Conservation (phyloP, 2,888 invertebrate species). For the Uropetala carovei region DNA sequence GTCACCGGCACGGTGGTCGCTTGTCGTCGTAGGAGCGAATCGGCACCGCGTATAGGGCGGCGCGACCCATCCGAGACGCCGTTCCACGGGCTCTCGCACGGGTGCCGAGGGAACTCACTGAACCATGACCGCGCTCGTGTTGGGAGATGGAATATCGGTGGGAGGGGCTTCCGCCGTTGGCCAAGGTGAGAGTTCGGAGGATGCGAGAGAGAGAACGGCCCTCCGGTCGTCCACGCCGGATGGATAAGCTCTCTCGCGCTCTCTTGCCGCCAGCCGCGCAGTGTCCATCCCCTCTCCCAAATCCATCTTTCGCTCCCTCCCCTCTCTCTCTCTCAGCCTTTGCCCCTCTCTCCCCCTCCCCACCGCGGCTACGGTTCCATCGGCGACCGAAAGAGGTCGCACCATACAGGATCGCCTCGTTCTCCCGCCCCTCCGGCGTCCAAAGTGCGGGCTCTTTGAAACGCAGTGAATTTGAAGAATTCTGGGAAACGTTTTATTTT, state of each 20-base stretch:
- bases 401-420: background rate
- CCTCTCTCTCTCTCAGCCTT: background rate
- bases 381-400: background rate
- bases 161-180: background rate
- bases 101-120: background rate
- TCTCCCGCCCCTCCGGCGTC: background rate
- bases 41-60: background rate
- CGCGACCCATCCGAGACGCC: background rate
- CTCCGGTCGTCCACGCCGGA: background rate
- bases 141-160: background rate
- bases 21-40: background rate
- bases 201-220: background rate
- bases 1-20: slow-evolving; percentile 12
- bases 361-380: background rate
- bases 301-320: background rate
- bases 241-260: background rate
- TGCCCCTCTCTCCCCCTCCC: background rate
- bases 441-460: background rate
- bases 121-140: background rate
- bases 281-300: background rate
- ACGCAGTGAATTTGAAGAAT: no score
- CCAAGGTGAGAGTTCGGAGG: background rate
- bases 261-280: background rate
- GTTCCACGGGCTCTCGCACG: no score
- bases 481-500: no score